Base-by-base conservation (phyloP, 1,140 invertebrate genomes). In the Formica exsecta region DNA sequence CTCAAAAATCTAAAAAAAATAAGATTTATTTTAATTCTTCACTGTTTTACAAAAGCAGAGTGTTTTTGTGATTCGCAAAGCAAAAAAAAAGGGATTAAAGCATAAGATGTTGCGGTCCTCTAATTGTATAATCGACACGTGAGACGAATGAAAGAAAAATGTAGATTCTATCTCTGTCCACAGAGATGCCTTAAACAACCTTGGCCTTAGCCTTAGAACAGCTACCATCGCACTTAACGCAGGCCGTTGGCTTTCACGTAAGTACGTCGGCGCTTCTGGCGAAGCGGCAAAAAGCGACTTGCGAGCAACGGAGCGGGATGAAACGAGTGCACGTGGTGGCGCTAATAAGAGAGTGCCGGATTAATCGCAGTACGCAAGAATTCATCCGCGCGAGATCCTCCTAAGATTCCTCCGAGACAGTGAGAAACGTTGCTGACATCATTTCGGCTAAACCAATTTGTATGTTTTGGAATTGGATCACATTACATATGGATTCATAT, bases 131-230 rank as follows among this genome's bases (percentile, higher is more conserved):
- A 44, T 88, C 66, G 75, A 86, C 48, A 74, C 61, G 68, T 51
- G 59, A 38, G 48, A 65, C 19, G 19, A 61, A 77, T 32, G 8
- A 16, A 38, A n/a, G 57, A 62, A 59, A 25, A 75, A 38, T 9
- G 29, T 59, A 81, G 59, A 36, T 3, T 73, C 41, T 61, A 51
- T 74, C 48, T 74, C 36, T 65, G 19, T 65, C 16, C 16, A 51
- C 38, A 32, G 54, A 66, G 38, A 16, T 66, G 71, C 73, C 85
- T 84, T 89, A 90, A 90, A 77, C 65, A 86, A 73, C 88, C 87
- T 89, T 83, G 87, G 84, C 88, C 87, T 90, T 89, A 86, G 88
- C 87, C 71, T 81, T 44, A 22, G 38, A 81, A n/a, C 74, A 70
- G 77, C 70, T 77, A 66, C 62, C 86, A 89, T 89, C 70, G 32